Percentiles rank a stretch among this genome's conserved stretches.
Evolutionary conservation across 2,797 vertebrate genomes (phyloP).

Genomic region (Poeciliopsis infans): DNA sequence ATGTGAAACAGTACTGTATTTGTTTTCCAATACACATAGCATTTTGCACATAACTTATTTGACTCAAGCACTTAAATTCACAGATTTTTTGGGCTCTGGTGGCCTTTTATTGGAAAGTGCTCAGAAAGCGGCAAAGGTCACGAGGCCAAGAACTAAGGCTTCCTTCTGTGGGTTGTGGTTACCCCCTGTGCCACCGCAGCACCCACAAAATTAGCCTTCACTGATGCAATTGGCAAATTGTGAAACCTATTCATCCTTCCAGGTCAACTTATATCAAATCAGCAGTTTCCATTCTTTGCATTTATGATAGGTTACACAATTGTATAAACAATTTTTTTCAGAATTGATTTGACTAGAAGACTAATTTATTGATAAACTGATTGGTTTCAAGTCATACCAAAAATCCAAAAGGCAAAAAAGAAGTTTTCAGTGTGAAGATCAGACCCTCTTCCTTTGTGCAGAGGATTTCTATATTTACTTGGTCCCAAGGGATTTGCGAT

Average conservation of each 20-base stretch:
- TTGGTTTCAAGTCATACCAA: neutral
- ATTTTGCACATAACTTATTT: neutral
- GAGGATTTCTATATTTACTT: neutral
- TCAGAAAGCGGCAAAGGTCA: no score
- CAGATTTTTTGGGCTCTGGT: no score
- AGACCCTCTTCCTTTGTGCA: neutral
- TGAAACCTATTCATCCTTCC: neutral
- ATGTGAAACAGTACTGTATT: neutral
- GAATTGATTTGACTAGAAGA: neutral
- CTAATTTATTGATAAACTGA: neutral
- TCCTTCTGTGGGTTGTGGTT: no score
- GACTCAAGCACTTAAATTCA: neutral
- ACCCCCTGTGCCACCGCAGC: no score
- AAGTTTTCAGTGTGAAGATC: neutral
- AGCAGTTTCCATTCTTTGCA: neutral
- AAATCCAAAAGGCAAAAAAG: neutral
- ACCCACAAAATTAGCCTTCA: neutral
- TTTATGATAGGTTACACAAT: neutral
- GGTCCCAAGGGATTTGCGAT: neutral
- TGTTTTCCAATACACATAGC: neutral
- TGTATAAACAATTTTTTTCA: neutral
- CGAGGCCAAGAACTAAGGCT: no score
- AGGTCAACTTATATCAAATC: neutral
- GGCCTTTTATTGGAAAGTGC: no score
- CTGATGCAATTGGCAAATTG: neutral